Percentiles rank a stretch among this genome's conserved stretches.
These are phyloP conservation scores for Palythoa caribaeorum DNA, from an alignment of 92 coral and sea anemone species.

Conservation along the genomic window DNA sequence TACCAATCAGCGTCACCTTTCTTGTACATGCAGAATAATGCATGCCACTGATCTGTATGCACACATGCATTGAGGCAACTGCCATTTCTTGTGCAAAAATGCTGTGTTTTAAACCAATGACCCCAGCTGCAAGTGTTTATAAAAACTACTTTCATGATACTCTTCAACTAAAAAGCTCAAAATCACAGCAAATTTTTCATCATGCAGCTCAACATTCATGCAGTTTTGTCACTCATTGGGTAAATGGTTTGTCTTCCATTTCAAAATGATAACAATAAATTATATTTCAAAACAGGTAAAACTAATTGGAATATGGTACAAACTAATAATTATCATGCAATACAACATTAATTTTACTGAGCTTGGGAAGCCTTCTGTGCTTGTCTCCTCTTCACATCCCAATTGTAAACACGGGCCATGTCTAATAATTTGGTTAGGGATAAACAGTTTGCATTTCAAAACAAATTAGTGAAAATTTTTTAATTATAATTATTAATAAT, in stretches of 20 bases:
- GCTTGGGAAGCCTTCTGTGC: constrained; percentile 75
- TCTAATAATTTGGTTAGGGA: constrained; percentile 70
- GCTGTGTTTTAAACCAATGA: too few relatives aligned
- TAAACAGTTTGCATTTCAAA: too few relatives aligned
- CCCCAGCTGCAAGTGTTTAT: too few relatives aligned
- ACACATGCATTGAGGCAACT: too few relatives aligned
- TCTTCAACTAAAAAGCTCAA: background rate
- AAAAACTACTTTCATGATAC: too few relatives aligned
- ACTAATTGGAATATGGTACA: constrained; percentile 18
- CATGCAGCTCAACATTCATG: background rate
- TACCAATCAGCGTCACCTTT: too few relatives aligned
- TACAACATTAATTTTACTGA: constrained; percentile 15
- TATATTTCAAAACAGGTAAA: constrained; percentile 7
- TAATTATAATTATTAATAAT: too few relatives aligned
- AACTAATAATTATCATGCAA: background rate
- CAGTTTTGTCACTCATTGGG: background rate
- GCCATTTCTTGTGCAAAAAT: too few relatives aligned
- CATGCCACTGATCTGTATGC: too few relatives aligned
- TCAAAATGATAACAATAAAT: constrained; percentile 4
- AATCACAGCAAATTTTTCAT: background rate
- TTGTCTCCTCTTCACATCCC: constrained; percentile 99
- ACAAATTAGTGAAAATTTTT: too few relatives aligned
- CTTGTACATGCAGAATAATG: too few relatives aligned
- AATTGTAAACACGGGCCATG: constrained; percentile 99
- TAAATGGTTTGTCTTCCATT: background rate